A percentile compares a stretch with the other conserved stretches of the same genome.
phyloP scores from a whole-genome alignment of 37 sponge, comb jelly and placozoan genomes.

The Beroe forskalii region DNA sequence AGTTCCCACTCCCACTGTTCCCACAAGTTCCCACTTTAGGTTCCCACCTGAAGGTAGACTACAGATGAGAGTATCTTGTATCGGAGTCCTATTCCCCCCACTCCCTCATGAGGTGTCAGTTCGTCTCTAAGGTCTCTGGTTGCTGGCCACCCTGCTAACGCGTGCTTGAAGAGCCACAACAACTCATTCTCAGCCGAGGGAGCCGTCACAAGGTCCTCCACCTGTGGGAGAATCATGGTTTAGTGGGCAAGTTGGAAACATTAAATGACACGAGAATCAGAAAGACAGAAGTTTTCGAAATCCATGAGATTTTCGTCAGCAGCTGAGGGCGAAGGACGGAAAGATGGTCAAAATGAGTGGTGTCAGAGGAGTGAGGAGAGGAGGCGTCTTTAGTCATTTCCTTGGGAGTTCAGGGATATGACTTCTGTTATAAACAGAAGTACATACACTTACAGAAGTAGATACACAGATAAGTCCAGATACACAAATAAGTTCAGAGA shows the following conservation, averaged over 20 bases:
- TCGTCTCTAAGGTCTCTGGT: slow-evolving; percentile 10
- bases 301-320: no score
- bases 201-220: slow-evolving; percentile 42
- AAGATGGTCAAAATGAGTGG: not conserved
- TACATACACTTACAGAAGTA: no score
- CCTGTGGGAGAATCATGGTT: slow-evolving; percentile 1
- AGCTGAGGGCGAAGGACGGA: no score
- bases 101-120: slow-evolving; percentile 19
- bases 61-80: slow-evolving; percentile 39
- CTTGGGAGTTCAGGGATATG: no score
- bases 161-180: slow-evolving; percentile 56
- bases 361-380: not conserved
- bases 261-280: not conserved
- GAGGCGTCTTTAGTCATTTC: no score
- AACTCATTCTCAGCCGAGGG: slow-evolving; percentile 56
- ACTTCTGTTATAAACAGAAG: no score
- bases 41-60: slow-evolving; percentile 39
- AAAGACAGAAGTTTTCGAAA: no score
- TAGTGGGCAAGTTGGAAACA: no score
- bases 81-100: slow-evolving; percentile 43
- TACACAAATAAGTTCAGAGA: no score
- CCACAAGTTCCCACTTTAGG: no score
- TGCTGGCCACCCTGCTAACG: slow-evolving; percentile 21
- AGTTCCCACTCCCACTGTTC: no score
- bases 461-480: no score